Percentiles rank a stretch among this genome's conserved stretches.
phyloP scores from a whole-genome alignment of 2,797 vertebrate genomes.

The Gymnoscopelus microlampas region DNA sequence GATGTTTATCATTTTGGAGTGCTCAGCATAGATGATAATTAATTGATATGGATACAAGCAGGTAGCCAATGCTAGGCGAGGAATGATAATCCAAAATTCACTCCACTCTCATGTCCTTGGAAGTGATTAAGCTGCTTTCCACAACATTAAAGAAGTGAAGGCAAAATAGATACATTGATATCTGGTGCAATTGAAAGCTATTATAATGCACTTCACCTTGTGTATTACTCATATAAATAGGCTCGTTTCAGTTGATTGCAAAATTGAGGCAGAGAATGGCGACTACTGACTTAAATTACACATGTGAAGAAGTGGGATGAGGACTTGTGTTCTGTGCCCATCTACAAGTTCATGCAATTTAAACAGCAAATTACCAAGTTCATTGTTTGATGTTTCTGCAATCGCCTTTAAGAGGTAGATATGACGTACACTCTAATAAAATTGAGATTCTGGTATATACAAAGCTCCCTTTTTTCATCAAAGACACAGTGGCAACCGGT shows the following conservation, averaged over 20 bases:
- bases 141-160: constrained; percentile 56
- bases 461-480: constrained; percentile 44
- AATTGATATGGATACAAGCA: constrained; percentile 70
- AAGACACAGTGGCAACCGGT: constrained; percentile 27
- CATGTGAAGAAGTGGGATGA: constrained; percentile 67
- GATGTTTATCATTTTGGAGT: constrained; percentile 71
- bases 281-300: constrained; percentile 73
- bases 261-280: constrained; percentile 69
- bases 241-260: constrained; percentile 76
- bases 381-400: constrained; percentile 72
- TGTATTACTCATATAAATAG: constrained; percentile 81
- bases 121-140: constrained; percentile 56
- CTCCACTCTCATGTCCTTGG: constrained; percentile 27
- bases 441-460: constrained; percentile 47
- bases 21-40: constrained; percentile 55
- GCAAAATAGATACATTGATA: constrained; percentile 71
- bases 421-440: constrained; percentile 69
- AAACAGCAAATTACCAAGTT: constrained; percentile 73
- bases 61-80: constrained; percentile 43
- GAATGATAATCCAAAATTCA: constrained; percentile 36
- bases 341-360: constrained; percentile 65
- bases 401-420: constrained; percentile 63
- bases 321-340: constrained; percentile 60
- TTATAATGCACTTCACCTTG: constrained; percentile 80
- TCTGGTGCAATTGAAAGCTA: constrained; percentile 76